Percentiles rank a stretch among this genome's conserved stretches.
phyloP scores from a whole-genome alignment of 92 coral and sea anemone genomes.

The Nematostella vectensis region DNA sequence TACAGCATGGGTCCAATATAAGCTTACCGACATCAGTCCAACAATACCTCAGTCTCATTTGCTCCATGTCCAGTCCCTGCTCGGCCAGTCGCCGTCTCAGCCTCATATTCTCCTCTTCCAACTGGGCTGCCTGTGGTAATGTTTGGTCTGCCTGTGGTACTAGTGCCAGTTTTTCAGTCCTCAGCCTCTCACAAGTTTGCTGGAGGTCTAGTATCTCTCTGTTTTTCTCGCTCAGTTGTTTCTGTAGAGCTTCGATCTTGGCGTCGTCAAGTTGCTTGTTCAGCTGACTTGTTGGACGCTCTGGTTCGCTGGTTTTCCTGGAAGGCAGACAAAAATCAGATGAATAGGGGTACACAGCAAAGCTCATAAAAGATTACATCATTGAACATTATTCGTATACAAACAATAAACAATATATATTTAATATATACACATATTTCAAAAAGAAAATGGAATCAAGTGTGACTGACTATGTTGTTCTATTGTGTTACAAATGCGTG shows the following conservation, averaged over 20 bases:
- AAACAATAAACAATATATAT: too few species aligned
- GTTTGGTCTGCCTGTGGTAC: conserved; percentile 30
- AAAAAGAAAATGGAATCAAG: too few species aligned
- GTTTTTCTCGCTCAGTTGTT: conserved; percentile 57
- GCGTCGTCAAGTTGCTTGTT: not conserved
- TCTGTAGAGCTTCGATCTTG: conserved; percentile 21
- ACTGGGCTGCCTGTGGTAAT: conserved; percentile 34
- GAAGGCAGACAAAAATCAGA: too few species aligned
- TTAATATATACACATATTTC: too few species aligned
- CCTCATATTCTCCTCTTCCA: conserved; percentile 51
- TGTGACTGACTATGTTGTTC: too few species aligned
- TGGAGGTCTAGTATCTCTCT: conserved; percentile 47
- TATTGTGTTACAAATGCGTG: too few species aligned
- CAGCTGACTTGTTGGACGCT: not conserved
- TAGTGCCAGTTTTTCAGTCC: conserved; percentile 69
- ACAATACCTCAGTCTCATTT: conserved; percentile 83
- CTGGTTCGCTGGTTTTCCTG: not conserved
- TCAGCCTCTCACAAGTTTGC: conserved; percentile 65
- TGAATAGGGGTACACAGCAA: too few species aligned
- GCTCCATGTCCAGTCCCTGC: conserved; percentile 70
- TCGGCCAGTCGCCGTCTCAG: conserved; percentile 63
- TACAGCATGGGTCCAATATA: too few species aligned
- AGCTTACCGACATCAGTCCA: too few species aligned
- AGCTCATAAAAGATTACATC: too few species aligned
- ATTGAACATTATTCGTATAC: too few species aligned